These are phyloP conservation scores for Agrochola litura DNA, from an alignment of 2,888 invertebrate species.

Conservation along the genomic window DNA sequence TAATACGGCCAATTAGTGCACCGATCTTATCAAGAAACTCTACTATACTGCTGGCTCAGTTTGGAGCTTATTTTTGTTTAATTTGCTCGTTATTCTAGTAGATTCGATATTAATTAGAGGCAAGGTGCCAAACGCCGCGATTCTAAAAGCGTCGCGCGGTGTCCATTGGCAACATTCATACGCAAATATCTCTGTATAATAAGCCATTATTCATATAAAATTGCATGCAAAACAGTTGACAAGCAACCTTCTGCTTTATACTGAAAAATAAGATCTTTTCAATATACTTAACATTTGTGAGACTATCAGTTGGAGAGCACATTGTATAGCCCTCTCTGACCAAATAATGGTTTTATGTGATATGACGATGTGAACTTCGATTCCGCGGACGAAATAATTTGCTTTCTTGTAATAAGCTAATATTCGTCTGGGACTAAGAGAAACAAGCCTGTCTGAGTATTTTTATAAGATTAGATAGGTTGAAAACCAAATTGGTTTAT, in stretches of 20 bases:
- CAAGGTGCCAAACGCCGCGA: constrained; percentile 13
- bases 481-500: constrained; percentile 30
- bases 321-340: constrained; percentile 9
- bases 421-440: constrained; percentile 19
- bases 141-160: background rate
- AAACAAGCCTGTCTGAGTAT: constrained; percentile 28
- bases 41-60: constrained; percentile 11
- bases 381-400: constrained; percentile 11
- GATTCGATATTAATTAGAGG: constrained; percentile 23
- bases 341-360: constrained; percentile 36
- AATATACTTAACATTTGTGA: background rate
- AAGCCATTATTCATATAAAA: background rate
- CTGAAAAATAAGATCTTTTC: constrained; percentile 25
- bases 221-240: background rate
- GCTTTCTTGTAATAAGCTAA: constrained; percentile 5
- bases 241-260: background rate
- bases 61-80: background rate
- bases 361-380: constrained; percentile 16
- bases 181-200: constrained; percentile 19
- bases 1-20: constrained; percentile 15
- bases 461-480: constrained; percentile 43
- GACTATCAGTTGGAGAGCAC: constrained; percentile 7
- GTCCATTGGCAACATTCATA: constrained; percentile 19
- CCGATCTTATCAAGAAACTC: constrained; percentile 4
- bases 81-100: constrained; percentile 10